A percentile compares a stretch with the other conserved stretches of the same genome.
Evolutionary conservation across 2,888 invertebrate genomes (phyloP).

Genomic region (Andrena camellia): DNA sequence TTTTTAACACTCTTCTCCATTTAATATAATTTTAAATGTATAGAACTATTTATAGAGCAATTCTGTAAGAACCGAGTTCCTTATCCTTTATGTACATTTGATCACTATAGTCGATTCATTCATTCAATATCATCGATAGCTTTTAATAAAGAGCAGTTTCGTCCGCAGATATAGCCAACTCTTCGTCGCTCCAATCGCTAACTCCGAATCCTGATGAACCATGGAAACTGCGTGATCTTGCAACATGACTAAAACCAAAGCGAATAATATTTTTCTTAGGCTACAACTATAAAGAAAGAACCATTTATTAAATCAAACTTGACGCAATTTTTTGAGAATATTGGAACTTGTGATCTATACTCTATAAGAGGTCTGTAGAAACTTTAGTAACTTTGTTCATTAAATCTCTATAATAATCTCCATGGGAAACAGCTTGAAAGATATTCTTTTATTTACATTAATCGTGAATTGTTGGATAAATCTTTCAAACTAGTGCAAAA

Average conservation of each 20-base stretch:
- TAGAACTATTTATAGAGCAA: conserved; percentile 57
- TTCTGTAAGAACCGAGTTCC: conserved; percentile 42
- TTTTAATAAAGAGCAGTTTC: conserved; percentile 75
- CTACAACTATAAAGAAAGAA: conserved; percentile 52
- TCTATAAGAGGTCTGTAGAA: neutral
- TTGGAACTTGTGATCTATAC: conserved; percentile 14
- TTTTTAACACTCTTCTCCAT: conserved; percentile 45
- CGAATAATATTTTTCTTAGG: conserved; percentile 43
- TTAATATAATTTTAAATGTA: conserved; percentile 49
- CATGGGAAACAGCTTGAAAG: neutral
- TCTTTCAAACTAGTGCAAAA: conserved; percentile 12
- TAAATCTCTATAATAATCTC: neutral
- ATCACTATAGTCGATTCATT: conserved; percentile 48
- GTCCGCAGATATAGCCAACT: conserved; percentile 78
- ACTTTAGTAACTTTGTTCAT: conserved; percentile 3
- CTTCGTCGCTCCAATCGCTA: conserved; percentile 81
- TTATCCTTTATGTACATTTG: conserved; percentile 62
- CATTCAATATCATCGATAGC: conserved; percentile 28
- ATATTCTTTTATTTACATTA: too few relatives aligned
- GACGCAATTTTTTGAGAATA: conserved; percentile 10
- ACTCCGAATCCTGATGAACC: conserved; percentile 86
- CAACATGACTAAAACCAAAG: conserved; percentile 86
- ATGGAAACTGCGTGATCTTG: conserved; percentile 88
- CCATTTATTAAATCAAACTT: conserved; percentile 29
- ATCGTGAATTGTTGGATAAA: neutral